phyloP scores from a whole-genome alignment of 2,888 invertebrate genomes.

The Sesamia inferens region DNA sequence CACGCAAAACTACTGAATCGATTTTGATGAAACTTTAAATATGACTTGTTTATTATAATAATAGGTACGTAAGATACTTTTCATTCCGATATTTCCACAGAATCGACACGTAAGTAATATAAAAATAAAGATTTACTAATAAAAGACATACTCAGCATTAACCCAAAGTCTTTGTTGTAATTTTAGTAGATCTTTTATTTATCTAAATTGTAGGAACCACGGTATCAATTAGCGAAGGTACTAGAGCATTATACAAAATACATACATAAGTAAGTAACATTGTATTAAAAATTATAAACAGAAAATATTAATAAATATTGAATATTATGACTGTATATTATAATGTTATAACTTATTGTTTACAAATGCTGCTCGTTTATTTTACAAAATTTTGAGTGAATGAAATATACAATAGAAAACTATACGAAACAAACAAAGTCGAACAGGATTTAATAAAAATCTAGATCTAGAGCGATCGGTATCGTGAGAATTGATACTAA shows the following conservation, averaged over 20 bases:
- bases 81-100: too few relatives aligned
- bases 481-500: slow-evolving; percentile 43
- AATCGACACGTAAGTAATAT: too few relatives aligned
- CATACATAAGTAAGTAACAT: neutral
- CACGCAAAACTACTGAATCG: too few relatives aligned
- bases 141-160: neutral
- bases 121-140: too few relatives aligned
- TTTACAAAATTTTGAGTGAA: neutral
- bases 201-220: neutral
- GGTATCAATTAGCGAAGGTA: neutral
- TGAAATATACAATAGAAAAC: neutral
- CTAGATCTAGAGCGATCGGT: slow-evolving; percentile 9
- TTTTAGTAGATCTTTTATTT: neutral
- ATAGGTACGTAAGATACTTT: too few relatives aligned
- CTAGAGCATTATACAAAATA: neutral
- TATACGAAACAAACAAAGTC: neutral
- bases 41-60: too few relatives aligned
- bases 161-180: neutral
- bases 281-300: neutral
- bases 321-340: neutral
- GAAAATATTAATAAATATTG: neutral
- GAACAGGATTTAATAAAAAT: neutral
- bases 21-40: too few relatives aligned
- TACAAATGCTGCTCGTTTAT: neutral
- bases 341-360: neutral